Evolutionary conservation across 92 coral and sea anemone genomes (phyloP).

Genomic region (Diadumene lineata): DNA sequence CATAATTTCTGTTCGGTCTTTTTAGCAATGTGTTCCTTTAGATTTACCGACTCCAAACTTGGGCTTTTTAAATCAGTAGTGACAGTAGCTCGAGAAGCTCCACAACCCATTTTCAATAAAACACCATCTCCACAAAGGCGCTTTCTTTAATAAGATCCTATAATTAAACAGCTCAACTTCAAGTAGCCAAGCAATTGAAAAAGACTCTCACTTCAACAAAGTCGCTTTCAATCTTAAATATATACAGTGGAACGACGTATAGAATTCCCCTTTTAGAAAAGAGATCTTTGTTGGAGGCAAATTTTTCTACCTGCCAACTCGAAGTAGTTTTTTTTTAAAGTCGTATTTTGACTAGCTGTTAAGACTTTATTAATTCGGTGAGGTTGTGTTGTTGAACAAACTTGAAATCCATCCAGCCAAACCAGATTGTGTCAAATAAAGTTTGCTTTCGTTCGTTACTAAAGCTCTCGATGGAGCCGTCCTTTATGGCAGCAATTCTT

Average conservation of each 20-base stretch:
- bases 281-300: not conserved
- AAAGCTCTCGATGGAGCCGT: not conserved
- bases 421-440: not conserved
- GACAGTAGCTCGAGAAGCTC: conserved; percentile 1
- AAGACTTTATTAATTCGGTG: not conserved
- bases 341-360: not conserved
- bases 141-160: not conserved
- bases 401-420: conserved; percentile 18
- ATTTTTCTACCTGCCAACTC: not conserved
- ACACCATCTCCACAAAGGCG: not conserved
- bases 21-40: conserved; percentile 3
- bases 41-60: conserved; percentile 3
- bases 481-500: not conserved
- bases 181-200: not conserved
- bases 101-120: conserved; percentile 34
- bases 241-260: not conserved
- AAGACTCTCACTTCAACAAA: not conserved
- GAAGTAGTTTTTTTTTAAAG: not conserved
- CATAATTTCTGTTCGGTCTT: conserved; percentile 22
- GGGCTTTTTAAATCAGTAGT: conserved; percentile 10
- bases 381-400: not conserved
- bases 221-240: conserved; percentile 1
- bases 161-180: conserved; percentile 1
- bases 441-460: not conserved
- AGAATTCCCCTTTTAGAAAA: not conserved